phyloP scores from a whole-genome alignment of 2,888 invertebrate species.

The Cephus rjabovi region DNA sequence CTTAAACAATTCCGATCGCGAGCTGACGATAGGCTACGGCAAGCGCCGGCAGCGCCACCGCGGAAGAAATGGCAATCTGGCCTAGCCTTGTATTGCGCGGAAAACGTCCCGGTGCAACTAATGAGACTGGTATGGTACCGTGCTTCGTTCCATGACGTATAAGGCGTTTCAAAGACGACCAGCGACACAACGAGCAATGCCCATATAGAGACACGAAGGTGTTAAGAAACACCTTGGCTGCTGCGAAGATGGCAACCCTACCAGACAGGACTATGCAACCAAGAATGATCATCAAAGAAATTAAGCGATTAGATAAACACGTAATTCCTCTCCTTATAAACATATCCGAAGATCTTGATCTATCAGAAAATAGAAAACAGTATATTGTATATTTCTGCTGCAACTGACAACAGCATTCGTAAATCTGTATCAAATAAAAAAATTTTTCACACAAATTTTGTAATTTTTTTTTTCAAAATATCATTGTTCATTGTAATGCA shows the following conservation, averaged over 20 bases:
- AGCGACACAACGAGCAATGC: slow-evolving; percentile 16
- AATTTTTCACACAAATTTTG: too few species aligned
- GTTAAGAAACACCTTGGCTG: slow-evolving; percentile 39
- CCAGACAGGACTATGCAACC: background rate
- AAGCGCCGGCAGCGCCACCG: background rate
- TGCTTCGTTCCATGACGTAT: slow-evolving; percentile 20
- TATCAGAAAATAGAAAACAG: too few species aligned
- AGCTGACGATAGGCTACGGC: too few species aligned
- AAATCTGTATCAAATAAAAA: too few species aligned
- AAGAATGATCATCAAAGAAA: background rate
- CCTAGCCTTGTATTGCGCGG: slow-evolving; percentile 6
- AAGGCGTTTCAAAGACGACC: slow-evolving; percentile 34
- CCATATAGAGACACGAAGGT: slow-evolving; percentile 41
- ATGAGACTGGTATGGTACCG: slow-evolving; percentile 28
- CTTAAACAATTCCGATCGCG: too few species aligned
- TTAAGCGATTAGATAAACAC: slow-evolving; percentile 6
- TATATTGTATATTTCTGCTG: too few species aligned
- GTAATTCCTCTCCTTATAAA: background rate
- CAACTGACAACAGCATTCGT: too few species aligned
- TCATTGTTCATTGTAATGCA: too few species aligned
- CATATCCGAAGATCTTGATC: too few species aligned
- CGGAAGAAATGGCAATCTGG: slow-evolving; percentile 6
- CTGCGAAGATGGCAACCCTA: background rate
- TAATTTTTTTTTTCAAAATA: too few species aligned
- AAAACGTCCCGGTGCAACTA: slow-evolving; percentile 3